Conservation (phyloP, 2,113 vertebrate species). For the Stigmatopora nigra region DNA sequence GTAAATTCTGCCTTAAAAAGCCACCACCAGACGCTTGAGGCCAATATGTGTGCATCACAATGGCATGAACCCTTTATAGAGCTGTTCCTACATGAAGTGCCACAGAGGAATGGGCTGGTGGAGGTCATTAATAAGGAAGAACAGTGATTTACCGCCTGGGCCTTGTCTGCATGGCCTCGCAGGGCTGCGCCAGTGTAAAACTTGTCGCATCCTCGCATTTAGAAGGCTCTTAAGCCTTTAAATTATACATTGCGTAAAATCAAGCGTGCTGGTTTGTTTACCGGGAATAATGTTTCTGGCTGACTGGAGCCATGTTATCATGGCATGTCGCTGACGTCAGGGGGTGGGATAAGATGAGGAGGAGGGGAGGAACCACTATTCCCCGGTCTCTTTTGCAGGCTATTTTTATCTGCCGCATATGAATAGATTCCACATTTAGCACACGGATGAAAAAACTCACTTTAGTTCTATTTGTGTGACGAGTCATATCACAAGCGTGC, state of each 20-base stretch:
- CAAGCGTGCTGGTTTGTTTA: conserved; percentile 43
- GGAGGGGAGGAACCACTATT: conserved; percentile 2
- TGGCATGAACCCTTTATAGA: conserved; percentile 20
- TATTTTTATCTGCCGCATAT: conserved; percentile 52
- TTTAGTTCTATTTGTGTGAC: conserved; percentile 44
- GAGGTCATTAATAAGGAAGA: conserved; percentile 25
- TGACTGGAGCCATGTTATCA: conserved; percentile 37
- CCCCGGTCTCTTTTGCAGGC: conserved; percentile 40
- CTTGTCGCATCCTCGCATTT: conserved; percentile 36
- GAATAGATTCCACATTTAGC: conserved; percentile 45
- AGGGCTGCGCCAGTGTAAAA: conserved; percentile 29
- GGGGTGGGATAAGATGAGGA: neutral
- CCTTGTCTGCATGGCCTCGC: conserved; percentile 6
- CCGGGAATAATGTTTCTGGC: conserved; percentile 32
- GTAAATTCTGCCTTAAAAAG: neutral
- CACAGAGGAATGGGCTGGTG: conserved; percentile 4
- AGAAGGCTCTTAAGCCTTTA: conserved; percentile 32
- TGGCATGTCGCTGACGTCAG: conserved; percentile 31
- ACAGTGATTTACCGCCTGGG: conserved; percentile 32
- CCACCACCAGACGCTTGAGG: conserved; percentile 22
- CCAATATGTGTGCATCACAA: conserved; percentile 32
- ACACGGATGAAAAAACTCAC: conserved; percentile 37
- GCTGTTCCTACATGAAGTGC: conserved; percentile 16
- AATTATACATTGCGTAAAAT: conserved; percentile 53
- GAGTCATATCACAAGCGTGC: conserved; percentile 22